Base-by-base conservation (phyloP, 2,888 invertebrate species). In the Cynaeus angustus region DNA sequence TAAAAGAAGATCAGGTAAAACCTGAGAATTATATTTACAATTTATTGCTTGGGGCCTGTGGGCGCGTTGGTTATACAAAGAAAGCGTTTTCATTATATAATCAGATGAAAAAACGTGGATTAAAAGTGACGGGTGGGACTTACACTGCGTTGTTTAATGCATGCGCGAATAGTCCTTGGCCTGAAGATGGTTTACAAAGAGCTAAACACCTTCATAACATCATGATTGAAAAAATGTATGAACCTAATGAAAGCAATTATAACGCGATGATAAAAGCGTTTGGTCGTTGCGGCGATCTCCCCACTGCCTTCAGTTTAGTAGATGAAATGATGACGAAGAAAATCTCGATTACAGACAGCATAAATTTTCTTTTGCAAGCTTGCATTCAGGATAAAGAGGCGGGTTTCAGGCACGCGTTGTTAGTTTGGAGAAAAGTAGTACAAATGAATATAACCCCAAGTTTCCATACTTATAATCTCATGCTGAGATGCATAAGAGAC, bases 201-300 rank as follows among this genome's bases (percentile, higher is more conserved):
- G 92, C 96, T 0, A 87, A 85, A 14, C 85, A 89, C 70, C 85
- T 98, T 55, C 86, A 91, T 61, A 85, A 90, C 67, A 85, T 90
- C 2, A 92, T 97, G 88, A 83, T 88, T 52, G 90, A 92, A 76
- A 92, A 91, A 77, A 88, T 89, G 5, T 86, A 90, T 73, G 87
- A 89, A 72, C 90, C 94, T 1, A 95, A 95, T 81, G 83, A 89
- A 0, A 90, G 91, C 5, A 94, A 93, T 80, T 97, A 94, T 80
- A 92, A 96, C 87, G 90, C 93, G 1, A 94, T 97, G 92, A 94
- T 97, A 30, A 97, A 96, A 87, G 95, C 96, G 0, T 98, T 94
- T 86, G 96, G 95, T 0, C 87, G 92, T 69, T 93, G 94, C 84
- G 93, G 94, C 0, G 93, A 95, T 82, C 82, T 95, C 12, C 80